Evolutionary conservation across 2,888 invertebrate species (phyloP), one percentile per base, ranked within the genome.

Genomic region (Drosophila falleni): DNA sequence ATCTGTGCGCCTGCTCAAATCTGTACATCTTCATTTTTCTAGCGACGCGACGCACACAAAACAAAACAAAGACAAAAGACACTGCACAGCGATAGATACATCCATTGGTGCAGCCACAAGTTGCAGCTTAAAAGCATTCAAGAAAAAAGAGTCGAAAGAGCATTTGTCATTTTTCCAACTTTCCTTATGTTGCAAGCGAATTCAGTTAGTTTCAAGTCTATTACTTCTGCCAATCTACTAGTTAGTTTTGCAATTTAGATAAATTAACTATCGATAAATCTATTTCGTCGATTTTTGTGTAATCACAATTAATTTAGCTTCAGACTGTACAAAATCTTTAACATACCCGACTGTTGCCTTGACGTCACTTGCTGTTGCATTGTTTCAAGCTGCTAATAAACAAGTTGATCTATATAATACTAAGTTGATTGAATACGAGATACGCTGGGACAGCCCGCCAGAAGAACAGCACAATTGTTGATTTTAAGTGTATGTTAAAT

Each of bases 11-110:
- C 91, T 90, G 83, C 69, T 90, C 67, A 47, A 80, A 80, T 85
- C 82, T 87, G 90, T 91, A 90, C 90, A 90, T 90, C 90, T 90
- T 90, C 89, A 90, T 89, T 91, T 89, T 90, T 83, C 89, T 74
- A 85, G 74, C 70, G 69, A 72, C 62, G 74, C 70, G 67, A 74
- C 62, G 56, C 63, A 62, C 53, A 44, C 39, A 53, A 53, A 31
- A 19, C 31, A 56, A 13, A 5, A 33, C 61, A 59, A 35, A 26
- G 26, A 15, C 26, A 16, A 33, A 29, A 26, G 33, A 44, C 23
- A 47, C 47, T 41, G 51, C 37, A 37, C 47, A 64, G 29, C 31
- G 19, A 62, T 39, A 62, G 47, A 49, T 64, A 35, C 60, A 58
- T n/a, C 31, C 50, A 44, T n/a, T 42, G 50, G 26, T 44, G 51